Percentiles rank a stretch among this genome's conserved stretches.
These are phyloP conservation scores for Neotoma lepida DNA, from an alignment of 2,113 vertebrate genomes.

Conservation along the genomic window DNA sequence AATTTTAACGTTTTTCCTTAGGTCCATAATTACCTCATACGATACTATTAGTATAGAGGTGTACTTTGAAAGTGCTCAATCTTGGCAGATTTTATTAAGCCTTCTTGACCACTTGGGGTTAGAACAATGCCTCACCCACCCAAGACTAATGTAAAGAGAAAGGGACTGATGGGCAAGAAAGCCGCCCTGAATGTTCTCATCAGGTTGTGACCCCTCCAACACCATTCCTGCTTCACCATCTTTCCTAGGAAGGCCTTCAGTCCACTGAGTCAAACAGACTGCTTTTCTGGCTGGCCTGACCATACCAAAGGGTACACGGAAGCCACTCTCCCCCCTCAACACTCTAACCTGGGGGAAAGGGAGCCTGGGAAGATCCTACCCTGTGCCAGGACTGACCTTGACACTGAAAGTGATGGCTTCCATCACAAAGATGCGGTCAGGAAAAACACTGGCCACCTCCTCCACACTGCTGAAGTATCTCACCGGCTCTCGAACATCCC, in stretches of 20 bases:
- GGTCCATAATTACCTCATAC: not conserved
- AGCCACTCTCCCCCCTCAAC: not conserved
- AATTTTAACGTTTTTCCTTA: not conserved
- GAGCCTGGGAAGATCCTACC: not conserved
- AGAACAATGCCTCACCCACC: not conserved
- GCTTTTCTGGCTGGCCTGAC: not conserved
- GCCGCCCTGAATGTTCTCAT: not conserved
- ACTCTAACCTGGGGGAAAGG: not conserved
- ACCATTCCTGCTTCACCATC: not conserved
- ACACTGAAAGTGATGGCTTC: slow-evolving; percentile 98
- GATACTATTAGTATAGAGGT: not conserved
- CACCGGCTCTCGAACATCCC: slow-evolving; percentile 95
- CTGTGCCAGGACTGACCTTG: slow-evolving; percentile 87
- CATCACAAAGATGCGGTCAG: slow-evolving; percentile 98
- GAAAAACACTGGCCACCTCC: slow-evolving; percentile 96
- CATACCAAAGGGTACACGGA: not conserved
- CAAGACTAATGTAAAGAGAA: not conserved
- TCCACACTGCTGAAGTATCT: slow-evolving; percentile 98
- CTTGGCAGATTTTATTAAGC: not conserved
- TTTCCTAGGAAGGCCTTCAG: not conserved
- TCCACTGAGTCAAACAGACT: not conserved
- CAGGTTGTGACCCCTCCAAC: not conserved
- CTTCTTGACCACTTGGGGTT: not conserved
- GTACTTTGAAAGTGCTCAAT: not conserved
- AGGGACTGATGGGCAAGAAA: not conserved